Conservation (phyloP, 1,140 invertebrate species). For the Arctopsyche grandis region DNA sequence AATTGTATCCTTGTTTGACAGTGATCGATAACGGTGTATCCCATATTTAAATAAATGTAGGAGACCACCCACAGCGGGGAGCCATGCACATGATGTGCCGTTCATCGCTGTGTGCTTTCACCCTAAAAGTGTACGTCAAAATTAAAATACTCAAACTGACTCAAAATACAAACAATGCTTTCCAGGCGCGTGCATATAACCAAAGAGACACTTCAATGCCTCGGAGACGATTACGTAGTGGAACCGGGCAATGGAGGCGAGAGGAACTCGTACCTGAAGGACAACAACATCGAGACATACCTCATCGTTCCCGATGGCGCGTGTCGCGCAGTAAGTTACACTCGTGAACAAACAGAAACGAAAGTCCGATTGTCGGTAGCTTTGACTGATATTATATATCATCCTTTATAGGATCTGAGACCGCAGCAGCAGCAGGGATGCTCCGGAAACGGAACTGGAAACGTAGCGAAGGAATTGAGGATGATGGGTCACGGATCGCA, state of each 20-base stretch:
- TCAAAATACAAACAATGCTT: background rate
- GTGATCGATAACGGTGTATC: no score
- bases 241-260: conserved; percentile 87
- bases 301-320: conserved; percentile 83
- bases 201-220: conserved; percentile 85
- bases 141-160: background rate
- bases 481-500: conserved; percentile 86
- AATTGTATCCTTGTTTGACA: no score
- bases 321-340: conserved; percentile 71
- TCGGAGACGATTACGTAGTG: conserved; percentile 89
- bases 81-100: no score
- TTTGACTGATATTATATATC: background rate
- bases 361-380: background rate
- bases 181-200: conserved; percentile 93
- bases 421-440: conserved; percentile 70
- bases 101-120: no score
- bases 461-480: conserved; percentile 85
- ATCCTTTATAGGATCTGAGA: conserved; percentile 62
- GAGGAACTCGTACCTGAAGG: conserved; percentile 86
- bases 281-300: conserved; percentile 93
- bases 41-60: no score
- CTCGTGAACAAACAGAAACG: background rate
- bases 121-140: no score
- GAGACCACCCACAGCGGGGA: no score
- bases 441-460: conserved; percentile 81